These are phyloP conservation scores for Andrena flavipes DNA, from an alignment of 2,888 invertebrate species.

Conservation along the genomic window DNA sequence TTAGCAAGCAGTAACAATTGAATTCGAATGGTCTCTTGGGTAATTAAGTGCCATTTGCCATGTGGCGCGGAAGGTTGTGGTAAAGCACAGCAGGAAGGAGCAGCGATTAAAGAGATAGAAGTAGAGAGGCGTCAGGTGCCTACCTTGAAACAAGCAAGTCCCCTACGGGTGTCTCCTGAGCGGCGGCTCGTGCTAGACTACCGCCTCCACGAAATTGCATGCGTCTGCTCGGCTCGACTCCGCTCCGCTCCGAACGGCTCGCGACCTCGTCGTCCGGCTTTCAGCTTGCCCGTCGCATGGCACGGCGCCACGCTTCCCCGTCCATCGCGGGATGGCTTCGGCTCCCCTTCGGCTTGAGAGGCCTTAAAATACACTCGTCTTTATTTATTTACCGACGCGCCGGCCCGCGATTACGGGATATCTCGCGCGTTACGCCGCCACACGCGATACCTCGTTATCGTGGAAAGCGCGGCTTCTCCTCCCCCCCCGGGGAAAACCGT, in stretches of 20 bases:
- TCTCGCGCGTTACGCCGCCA: conserved; percentile 1
- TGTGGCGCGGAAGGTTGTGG: background rate
- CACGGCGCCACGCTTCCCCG: conserved; percentile 37
- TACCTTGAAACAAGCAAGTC: conserved; percentile 80
- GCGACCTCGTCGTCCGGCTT: conserved; percentile 50
- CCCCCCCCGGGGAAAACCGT: background rate
- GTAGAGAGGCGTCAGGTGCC: conserved; percentile 29
- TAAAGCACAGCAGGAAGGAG: background rate
- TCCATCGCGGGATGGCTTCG: conserved; percentile 36
- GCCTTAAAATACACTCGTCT: conserved; percentile 27
- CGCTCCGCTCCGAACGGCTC: conserved; percentile 42
- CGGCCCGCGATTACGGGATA: conserved; percentile 14
- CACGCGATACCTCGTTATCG: conserved; percentile 7
- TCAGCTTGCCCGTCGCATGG: conserved; percentile 37
- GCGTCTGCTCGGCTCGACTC: conserved; percentile 65
- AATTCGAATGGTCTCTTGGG: no score
- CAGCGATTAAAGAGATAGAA: background rate
- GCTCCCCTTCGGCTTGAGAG: conserved; percentile 2
- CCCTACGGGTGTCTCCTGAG: conserved; percentile 82
- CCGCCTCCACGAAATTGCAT: conserved; percentile 74
- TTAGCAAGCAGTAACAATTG: no score
- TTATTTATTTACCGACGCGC: conserved; percentile 39
- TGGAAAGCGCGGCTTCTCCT: background rate
- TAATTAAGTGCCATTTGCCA: background rate
- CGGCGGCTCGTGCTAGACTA: conserved; percentile 84